Base-by-base conservation (phyloP, 2,888 invertebrate species). In the Ischnus inquisitorius region DNA sequence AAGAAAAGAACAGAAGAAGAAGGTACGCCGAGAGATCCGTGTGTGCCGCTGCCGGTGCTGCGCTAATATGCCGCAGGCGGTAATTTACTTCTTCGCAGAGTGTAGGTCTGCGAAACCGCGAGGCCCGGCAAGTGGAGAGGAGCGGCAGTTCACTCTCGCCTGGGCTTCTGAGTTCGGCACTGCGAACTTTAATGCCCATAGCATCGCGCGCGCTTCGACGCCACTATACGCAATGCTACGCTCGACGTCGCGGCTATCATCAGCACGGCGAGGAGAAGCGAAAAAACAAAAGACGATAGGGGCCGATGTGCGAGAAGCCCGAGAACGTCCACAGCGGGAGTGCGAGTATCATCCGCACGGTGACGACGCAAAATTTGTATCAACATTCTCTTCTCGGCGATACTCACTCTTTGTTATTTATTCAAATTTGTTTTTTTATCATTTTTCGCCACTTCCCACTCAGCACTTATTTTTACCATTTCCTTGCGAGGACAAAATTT, bases 281-380 rank as follows among this genome's bases (percentile, higher is more conserved):
- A 69, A 64, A 34, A 62, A 41, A 34, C 68, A 51, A 74, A 68
- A 68, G 14, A 71, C 54, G 43, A 48, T 34, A 51, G 67, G 12
- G 48, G 67, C 34, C 39, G 34, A 34, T 34, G 19, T 54, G 60
- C 43, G 79, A 57, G 69, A 57, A 65, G 69, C 71, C 79, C 77
- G 76, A 67, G 71, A 72, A 77, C 28, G 74, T 43, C 19, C 46
- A 75, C 75, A 62, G 57, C 67, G 75, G 54, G 69, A 78, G 67
- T 78, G 46, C 28, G 67, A 57, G 82, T 83, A 75, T 83, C 79
- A 79, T 71, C 83, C 72, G 25, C 65, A 67, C 74, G 64, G 57
- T 79, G 75, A 83, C 83, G 64, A 16, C 28, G 57, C 79, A 60
- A 41, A 77, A 72, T 77, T 68, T 34, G 46, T 25, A 41, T n/a